A percentile compares a stretch with the other conserved stretches of the same genome.
Evolutionary conservation across 2,888 invertebrate species (phyloP).

Genomic region (Heliothis peltigera): DNA sequence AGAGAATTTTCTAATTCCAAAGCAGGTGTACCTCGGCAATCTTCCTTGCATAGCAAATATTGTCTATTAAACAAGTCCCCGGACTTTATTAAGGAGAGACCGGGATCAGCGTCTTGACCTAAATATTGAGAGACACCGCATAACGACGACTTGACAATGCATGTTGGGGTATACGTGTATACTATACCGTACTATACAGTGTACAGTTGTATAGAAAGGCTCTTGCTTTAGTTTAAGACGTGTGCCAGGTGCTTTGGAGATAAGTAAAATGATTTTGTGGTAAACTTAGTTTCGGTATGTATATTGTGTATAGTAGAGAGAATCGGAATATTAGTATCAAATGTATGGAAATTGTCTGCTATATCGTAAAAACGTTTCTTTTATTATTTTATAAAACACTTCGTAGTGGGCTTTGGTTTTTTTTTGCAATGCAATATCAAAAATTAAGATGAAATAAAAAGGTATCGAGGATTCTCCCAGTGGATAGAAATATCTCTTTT

Average conservation of each 20-base stretch:
- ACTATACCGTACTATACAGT: background rate
- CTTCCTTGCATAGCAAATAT: slow-evolving; percentile 59
- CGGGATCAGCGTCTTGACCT: slow-evolving; percentile 54
- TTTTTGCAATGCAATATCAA: too few species aligned
- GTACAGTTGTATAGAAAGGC: background rate
- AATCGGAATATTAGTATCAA: too few species aligned
- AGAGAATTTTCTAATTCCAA: slow-evolving; percentile 25
- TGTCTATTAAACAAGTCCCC: slow-evolving; percentile 58
- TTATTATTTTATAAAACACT: too few species aligned
- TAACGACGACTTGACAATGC: slow-evolving; percentile 47
- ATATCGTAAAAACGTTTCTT: too few species aligned
- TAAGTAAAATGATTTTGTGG: slow-evolving; percentile 17
- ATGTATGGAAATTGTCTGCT: too few species aligned
- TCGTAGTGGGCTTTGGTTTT: too few species aligned
- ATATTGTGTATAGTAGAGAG: too few species aligned
- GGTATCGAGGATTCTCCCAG: too few species aligned
- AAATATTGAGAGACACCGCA: slow-evolving; percentile 51
- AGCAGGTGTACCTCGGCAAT: slow-evolving; percentile 42
- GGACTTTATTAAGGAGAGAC: slow-evolving; percentile 57
- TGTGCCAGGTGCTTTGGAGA: slow-evolving; percentile 7
- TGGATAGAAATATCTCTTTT: too few species aligned
- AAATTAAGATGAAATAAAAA: too few species aligned
- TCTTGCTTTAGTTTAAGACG: background rate
- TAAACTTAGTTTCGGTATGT: too few species aligned
- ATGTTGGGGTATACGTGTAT: slow-evolving; percentile 8